Evolutionary conservation across 2,888 invertebrate species (phyloP).

Genomic region (Plebejus argus): DNA sequence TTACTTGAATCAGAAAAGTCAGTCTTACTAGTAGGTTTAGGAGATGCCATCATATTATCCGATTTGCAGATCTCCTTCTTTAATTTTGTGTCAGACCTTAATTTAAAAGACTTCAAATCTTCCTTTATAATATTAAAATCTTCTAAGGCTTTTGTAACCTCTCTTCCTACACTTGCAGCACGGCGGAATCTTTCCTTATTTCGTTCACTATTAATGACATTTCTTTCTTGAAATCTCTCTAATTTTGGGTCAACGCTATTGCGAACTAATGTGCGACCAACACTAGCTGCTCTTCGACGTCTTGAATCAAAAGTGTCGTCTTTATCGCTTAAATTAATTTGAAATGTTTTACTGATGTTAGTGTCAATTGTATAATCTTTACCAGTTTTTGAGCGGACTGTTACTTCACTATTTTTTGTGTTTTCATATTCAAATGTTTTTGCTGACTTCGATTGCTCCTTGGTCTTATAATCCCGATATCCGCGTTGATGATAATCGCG

Average conservation of each 20-base stretch:
- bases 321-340: slow-evolving; percentile 48
- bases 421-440: slow-evolving; percentile 15
- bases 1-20: slow-evolving; percentile 38
- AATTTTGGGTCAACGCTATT: slow-evolving; percentile 35
- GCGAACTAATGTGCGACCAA: slow-evolving; percentile 56
- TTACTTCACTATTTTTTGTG: slow-evolving; percentile 51
- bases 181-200: slow-evolving; percentile 52
- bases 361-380: slow-evolving; percentile 67
- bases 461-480: slow-evolving; percentile 38
- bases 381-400: slow-evolving; percentile 54
- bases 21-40: slow-evolving; percentile 35
- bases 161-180: slow-evolving; percentile 66
- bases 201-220: slow-evolving; percentile 34
- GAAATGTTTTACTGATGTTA: slow-evolving; percentile 65
- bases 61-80: slow-evolving; percentile 40
- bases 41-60: slow-evolving; percentile 28
- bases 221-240: slow-evolving; percentile 13
- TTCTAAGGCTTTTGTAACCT: slow-evolving; percentile 45
- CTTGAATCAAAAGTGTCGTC: slow-evolving; percentile 52
- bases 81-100: slow-evolving; percentile 41
- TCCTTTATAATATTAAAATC: slow-evolving; percentile 65
- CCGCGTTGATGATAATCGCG: slow-evolving; percentile 35
- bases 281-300: slow-evolving; percentile 65
- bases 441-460: background rate
- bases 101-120: slow-evolving; percentile 59